Conservation (phyloP, 2,113 vertebrate species). For the Delphinus delphis region DNA sequence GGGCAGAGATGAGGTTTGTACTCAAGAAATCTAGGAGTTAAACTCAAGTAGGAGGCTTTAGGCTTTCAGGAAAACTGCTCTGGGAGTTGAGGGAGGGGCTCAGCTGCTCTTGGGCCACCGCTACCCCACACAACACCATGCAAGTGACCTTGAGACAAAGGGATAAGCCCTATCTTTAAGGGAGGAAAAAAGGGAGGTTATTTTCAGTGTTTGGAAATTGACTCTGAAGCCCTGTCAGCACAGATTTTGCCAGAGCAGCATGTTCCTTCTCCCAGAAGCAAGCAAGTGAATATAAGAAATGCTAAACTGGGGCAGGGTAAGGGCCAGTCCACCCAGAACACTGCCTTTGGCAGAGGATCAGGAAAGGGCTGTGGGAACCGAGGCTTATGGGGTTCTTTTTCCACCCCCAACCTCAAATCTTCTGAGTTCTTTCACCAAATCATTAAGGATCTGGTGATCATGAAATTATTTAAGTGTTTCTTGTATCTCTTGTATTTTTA, state of each 20-base stretch:
- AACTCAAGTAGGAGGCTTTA: background rate
- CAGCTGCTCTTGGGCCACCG: background rate
- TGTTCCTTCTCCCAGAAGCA: conserved; percentile 40
- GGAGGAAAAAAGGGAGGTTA: conserved; percentile 32
- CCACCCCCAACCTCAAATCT: background rate
- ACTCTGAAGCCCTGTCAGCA: conserved; percentile 64
- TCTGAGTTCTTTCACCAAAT: background rate
- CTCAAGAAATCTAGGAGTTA: conserved; percentile 10
- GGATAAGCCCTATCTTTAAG: conserved; percentile 57
- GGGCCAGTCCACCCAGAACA: background rate
- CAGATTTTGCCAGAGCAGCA: conserved; percentile 52
- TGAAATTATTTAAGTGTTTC: background rate
- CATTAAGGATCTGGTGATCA: background rate
- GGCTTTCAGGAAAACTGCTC: background rate
- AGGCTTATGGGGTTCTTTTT: background rate
- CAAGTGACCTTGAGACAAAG: conserved; percentile 60
- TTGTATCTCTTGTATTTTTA: background rate
- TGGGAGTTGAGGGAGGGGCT: background rate
- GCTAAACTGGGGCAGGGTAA: background rate
- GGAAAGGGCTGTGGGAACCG: background rate
- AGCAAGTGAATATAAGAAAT: background rate
- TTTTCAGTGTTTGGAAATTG: conserved; percentile 71
- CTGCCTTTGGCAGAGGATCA: background rate
- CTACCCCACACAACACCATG: background rate
- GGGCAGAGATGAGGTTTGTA: conserved; percentile 53